phyloP scores from a whole-genome alignment of 2,797 vertebrate genomes.

The Xiphophorus birchmanni region DNA sequence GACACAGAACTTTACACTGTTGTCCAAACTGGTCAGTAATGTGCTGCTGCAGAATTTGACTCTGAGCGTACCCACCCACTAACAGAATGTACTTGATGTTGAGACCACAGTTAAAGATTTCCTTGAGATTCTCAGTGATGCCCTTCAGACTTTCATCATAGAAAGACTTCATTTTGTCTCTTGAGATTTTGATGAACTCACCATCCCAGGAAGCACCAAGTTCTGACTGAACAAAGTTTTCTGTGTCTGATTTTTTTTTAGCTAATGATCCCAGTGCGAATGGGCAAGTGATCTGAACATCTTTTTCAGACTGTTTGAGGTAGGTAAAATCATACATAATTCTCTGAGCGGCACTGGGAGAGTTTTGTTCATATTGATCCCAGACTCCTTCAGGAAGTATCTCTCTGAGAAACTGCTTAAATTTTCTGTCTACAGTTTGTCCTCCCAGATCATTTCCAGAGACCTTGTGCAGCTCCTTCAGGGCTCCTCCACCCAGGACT shows the following conservation, averaged over 20 bases:
- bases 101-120: rapidly evolving
- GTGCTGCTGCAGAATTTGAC: background rate
- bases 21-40: background rate
- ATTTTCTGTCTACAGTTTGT: too few species aligned
- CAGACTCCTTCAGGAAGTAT: background rate
- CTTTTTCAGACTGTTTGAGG: background rate
- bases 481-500: too few species aligned
- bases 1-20: background rate
- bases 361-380: rapidly evolving
- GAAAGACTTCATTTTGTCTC: too few species aligned
- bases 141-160: too few species aligned
- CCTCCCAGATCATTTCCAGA: too few species aligned
- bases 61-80: too few species aligned
- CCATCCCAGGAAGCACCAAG: background rate
- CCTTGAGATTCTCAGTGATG: too few species aligned
- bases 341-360: background rate
- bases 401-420: background rate
- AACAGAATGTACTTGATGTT: too few species aligned
- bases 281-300: rapidly evolving
- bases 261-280: rapidly evolving
- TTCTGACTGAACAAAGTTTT: background rate
- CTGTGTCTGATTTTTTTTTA: rapidly evolving
- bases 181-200: rapidly evolving
- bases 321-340: rapidly evolving
- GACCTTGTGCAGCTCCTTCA: too few species aligned